These are phyloP conservation scores for Drosophila setosimentum DNA, from an alignment of 2,888 invertebrate genomes.

Conservation along the genomic window DNA sequence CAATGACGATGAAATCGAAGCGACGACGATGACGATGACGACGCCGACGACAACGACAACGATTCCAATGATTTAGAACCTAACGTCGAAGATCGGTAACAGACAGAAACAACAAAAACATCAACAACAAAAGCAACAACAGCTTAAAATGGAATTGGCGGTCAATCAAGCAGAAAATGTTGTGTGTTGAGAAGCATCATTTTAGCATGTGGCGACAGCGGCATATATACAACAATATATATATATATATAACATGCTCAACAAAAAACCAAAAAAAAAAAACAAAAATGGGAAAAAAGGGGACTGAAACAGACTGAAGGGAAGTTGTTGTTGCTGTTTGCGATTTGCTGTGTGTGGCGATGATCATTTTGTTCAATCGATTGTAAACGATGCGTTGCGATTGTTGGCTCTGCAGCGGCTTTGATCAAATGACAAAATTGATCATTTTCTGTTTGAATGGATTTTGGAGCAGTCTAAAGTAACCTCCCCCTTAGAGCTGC, in stretches of 20 bases:
- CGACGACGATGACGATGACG: constrained; percentile 49
- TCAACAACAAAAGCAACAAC: constrained; percentile 28
- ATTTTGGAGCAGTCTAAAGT: constrained; percentile 59
- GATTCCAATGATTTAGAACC: constrained; percentile 76
- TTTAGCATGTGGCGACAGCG: constrained; percentile 78
- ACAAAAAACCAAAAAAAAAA: constrained; percentile 2
- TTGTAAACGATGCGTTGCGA: constrained; percentile 81
- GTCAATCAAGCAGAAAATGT: constrained; percentile 78
- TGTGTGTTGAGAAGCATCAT: constrained; percentile 65
- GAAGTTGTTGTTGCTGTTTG: constrained; percentile 29
- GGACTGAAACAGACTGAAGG: constrained; percentile 20
- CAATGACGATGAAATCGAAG: constrained; percentile 78
- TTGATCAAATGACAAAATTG: constrained; percentile 82
- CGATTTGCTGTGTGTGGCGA: constrained; percentile 60
- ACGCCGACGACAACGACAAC: constrained; percentile 43
- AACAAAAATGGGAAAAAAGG: background rate
- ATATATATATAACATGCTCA: constrained; percentile 3
- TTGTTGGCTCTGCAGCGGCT: constrained; percentile 78
- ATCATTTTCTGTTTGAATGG: constrained; percentile 81
- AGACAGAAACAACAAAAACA: constrained; percentile 28
- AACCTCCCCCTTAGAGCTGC: constrained; percentile 1
- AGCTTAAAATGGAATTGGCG: constrained; percentile 56
- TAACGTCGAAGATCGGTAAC: constrained; percentile 47
- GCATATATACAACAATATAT: constrained; percentile 14
- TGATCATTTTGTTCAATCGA: constrained; percentile 77